Conservation (phyloP, 2,797 vertebrate species). For the Takifugu rubripes region DNA sequence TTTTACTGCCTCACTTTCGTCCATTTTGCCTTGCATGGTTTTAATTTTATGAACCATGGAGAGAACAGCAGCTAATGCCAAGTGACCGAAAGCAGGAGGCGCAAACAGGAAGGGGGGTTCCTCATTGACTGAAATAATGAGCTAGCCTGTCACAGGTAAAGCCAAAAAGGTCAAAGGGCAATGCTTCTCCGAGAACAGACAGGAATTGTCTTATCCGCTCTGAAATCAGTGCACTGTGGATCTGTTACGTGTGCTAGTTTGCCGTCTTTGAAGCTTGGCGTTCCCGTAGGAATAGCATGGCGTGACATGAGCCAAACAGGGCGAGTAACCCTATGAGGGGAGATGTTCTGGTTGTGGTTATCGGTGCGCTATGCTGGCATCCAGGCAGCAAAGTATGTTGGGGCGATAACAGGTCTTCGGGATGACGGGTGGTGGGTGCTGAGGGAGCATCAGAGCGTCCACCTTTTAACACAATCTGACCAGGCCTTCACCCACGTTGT, state of each 20-base stretch:
- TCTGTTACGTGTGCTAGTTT: slow-evolving; percentile 25
- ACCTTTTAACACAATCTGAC: slow-evolving; percentile 59
- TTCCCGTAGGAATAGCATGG: slow-evolving; percentile 53
- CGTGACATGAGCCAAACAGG: slow-evolving; percentile 53
- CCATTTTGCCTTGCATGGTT: slow-evolving; percentile 34
- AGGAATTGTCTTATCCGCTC: slow-evolving; percentile 58
- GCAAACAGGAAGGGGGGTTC: slow-evolving; percentile 43
- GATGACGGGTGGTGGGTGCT: slow-evolving; percentile 7
- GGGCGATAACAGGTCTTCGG: slow-evolving; percentile 65
- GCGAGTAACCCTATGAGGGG: slow-evolving; percentile 34
- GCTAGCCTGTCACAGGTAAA: slow-evolving; percentile 57
- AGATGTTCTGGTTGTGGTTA: slow-evolving; percentile 75
- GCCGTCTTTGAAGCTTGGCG: slow-evolving; percentile 47
- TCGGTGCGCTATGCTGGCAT: slow-evolving; percentile 55
- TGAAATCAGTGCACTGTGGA: slow-evolving; percentile 47
- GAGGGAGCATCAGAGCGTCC: slow-evolving; percentile 43
- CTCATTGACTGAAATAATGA: slow-evolving; percentile 69
- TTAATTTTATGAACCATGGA: slow-evolving; percentile 26
- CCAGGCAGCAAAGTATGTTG: slow-evolving; percentile 52
- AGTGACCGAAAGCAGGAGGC: slow-evolving; percentile 53
- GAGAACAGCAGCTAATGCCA: slow-evolving; percentile 20
- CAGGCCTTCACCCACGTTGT: slow-evolving; percentile 53
- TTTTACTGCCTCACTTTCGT: slow-evolving; percentile 12
- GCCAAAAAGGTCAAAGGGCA: slow-evolving; percentile 61
- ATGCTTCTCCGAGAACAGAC: slow-evolving; percentile 47